A percentile compares a stretch with the other conserved stretches of the same genome.
phyloP scores from a whole-genome alignment of 2,113 vertebrate species.

The Nerophis lumbriciformis region DNA sequence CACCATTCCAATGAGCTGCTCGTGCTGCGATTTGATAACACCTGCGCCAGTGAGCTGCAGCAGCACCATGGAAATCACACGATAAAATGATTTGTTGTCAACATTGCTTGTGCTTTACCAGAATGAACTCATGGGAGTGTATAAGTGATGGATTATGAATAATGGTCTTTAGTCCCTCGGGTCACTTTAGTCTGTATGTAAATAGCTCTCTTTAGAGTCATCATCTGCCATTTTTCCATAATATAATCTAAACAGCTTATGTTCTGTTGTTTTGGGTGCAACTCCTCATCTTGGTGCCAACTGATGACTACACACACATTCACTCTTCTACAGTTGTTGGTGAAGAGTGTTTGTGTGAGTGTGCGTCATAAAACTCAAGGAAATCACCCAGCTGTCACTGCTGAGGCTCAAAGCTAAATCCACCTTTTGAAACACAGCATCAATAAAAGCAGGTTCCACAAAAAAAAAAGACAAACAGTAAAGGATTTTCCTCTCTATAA shows the following conservation, averaged over 20 bases:
- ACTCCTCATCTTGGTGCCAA: background rate
- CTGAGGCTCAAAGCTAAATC: slow-evolving; percentile 7
- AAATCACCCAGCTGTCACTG: background rate
- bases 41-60: background rate
- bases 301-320: background rate
- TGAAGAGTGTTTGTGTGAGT: background rate
- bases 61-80: background rate
- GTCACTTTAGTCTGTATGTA: slow-evolving; percentile 22
- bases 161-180: slow-evolving; percentile 16
- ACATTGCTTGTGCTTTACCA: background rate
- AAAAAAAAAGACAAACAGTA: no score
- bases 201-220: slow-evolving; percentile 21
- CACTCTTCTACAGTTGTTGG: slow-evolving; percentile 1
- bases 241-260: background rate
- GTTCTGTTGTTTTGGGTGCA: background rate
- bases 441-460: background rate
- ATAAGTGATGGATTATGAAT: slow-evolving; percentile 33
- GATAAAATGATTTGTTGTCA: slow-evolving; percentile 8
- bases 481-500: background rate
- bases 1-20: slow-evolving; percentile 5
- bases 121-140: background rate
- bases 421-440: background rate
- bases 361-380: slow-evolving; percentile 8
- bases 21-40: slow-evolving; percentile 4
- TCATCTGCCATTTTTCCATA: slow-evolving; percentile 6